Base-by-base conservation (phyloP, 2,888 invertebrate genomes). In the Ellobium chinense region DNA sequence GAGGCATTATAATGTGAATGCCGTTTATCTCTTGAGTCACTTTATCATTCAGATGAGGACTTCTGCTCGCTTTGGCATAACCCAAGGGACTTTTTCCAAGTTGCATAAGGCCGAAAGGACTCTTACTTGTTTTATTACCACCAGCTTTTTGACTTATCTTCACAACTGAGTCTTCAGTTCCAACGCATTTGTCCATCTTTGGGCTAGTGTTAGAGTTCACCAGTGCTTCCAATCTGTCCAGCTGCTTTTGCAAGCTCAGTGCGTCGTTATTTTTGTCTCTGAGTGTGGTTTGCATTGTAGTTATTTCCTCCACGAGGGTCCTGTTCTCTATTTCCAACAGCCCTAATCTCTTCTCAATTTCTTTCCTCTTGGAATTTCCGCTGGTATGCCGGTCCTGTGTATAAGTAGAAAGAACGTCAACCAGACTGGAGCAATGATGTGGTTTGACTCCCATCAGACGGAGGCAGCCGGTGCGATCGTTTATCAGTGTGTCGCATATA, bases 391-490 rank as follows among this genome's bases (percentile, higher is more conserved):
- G 56, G 24, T 66, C 72, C 9, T 66, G 60, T 1, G 80, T 9
- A 21, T 34, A 62, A 3, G 27, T 34, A 31, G 69, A 60, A 27
- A 81, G 27, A 27, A 34, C 72, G 2, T 66, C 76, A 0, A 63
- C 72, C 21, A 72, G 21, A 5, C 72, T 70, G 79, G 83, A 31
- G 81, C 65, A 72, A 63, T 78, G n/a, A 12, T 39, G 56, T 2
- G 69, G 54, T 7, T 24, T 46, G n/a, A 54, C 34, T 2, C 74
- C 80, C 58, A 90, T 72, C 1, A 89, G 77, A n/a, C 86, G 83
- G 18, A 88, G 79, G 84, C 89, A 89, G 63, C 86, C 82, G 18
- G 86, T 81, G 21, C 88, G 76, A 60, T 90, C 89, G 39, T 87
- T 87, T 72, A 90, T 85, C 21, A 90, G 78, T 1, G 82, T 82